These are phyloP conservation scores for Julus scandinavius DNA, from an alignment of 2,888 invertebrate genomes.

Conservation along the genomic window DNA sequence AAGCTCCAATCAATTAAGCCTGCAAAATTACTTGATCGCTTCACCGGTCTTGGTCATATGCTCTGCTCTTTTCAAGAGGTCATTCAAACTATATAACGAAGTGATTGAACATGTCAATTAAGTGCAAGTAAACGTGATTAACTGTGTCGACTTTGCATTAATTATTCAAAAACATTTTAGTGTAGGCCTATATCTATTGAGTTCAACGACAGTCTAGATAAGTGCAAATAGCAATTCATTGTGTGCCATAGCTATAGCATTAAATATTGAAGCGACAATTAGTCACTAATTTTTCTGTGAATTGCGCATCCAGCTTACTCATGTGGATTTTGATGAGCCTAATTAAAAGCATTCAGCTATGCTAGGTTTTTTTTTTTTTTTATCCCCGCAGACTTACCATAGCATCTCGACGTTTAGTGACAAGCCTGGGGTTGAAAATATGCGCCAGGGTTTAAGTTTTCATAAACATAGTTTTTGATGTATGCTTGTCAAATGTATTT, in stretches of 20 bases:
- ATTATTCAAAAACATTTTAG: slow-evolving; percentile 11
- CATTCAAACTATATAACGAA: slow-evolving; percentile 6
- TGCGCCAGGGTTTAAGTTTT: no score
- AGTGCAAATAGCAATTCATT: background rate
- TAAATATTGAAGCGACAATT: slow-evolving; percentile 19
- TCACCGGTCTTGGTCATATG: background rate
- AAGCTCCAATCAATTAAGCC: no score
- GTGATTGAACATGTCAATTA: slow-evolving; percentile 27
- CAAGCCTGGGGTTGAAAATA: no score
- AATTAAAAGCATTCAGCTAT: no score
- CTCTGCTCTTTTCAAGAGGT: slow-evolving; percentile 9
- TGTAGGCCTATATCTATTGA: background rate
- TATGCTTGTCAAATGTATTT: no score
- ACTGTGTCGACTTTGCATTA: slow-evolving; percentile 11
- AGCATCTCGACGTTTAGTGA: no score
- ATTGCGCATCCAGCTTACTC: background rate
- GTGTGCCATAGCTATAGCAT: background rate
- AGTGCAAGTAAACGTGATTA: background rate
- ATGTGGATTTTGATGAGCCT: no score
- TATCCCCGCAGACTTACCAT: no score
- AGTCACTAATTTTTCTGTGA: background rate
- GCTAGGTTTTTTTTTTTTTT: no score
- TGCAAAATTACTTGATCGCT: slow-evolving; percentile 7
- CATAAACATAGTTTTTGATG: no score
- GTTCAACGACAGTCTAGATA: background rate